Evolutionary conservation across 92 coral and sea anemone species (phyloP).

Genomic region (Epizoanthus rinbou): DNA sequence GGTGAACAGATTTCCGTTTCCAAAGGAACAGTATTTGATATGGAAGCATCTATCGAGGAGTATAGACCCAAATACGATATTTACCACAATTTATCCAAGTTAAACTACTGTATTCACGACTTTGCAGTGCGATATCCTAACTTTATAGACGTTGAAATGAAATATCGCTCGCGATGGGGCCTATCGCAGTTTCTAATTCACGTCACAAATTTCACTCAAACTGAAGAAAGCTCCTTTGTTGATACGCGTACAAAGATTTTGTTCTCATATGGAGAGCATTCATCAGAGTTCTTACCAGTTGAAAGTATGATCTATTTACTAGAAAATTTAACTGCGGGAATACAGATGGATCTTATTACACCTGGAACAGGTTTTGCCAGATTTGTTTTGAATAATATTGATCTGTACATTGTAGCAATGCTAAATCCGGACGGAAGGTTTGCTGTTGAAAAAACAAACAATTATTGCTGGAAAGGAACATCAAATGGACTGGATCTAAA

Average conservation of each 20-base stretch:
- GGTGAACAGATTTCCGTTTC: constrained; percentile 38
- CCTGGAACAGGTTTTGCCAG: constrained; percentile 58
- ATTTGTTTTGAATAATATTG: constrained; percentile 68
- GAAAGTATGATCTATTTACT: constrained; percentile 78
- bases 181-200: constrained; percentile 74
- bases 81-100: constrained; percentile 74
- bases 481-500: constrained; percentile 72
- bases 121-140: constrained; percentile 67
- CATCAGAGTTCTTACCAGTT: constrained; percentile 83
- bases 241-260: constrained; percentile 58
- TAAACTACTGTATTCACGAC: constrained; percentile 75
- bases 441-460: constrained; percentile 65
- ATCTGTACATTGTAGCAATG: constrained; percentile 64
- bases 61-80: constrained; percentile 71
- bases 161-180: constrained; percentile 81
- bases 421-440: constrained; percentile 82
- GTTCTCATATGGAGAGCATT: constrained; percentile 80
- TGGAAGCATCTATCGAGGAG: constrained; percentile 53
- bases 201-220: constrained; percentile 61
- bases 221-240: constrained; percentile 5
- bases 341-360: constrained; percentile 35
- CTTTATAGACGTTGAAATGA: constrained; percentile 70
- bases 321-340: constrained; percentile 70
- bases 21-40: constrained; percentile 69
- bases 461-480: constrained; percentile 79